phyloP scores from a whole-genome alignment of 2,888 invertebrate genomes.

The Epicampocera succincta region DNA sequence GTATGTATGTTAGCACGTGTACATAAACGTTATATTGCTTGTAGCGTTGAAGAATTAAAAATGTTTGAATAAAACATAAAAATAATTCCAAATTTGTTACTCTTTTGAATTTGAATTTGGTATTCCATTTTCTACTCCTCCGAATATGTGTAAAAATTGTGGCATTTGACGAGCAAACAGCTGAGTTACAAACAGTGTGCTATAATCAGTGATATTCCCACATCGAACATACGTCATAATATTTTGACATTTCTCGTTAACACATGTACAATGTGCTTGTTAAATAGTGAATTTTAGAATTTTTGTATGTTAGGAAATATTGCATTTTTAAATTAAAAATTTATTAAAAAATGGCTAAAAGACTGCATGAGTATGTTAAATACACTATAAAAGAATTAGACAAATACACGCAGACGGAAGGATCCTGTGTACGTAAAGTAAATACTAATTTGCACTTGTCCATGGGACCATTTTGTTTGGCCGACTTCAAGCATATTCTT shows the following conservation, averaged over 20 bases:
- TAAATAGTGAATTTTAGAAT: not conserved
- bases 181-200: too few species aligned
- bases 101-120: too few species aligned
- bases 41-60: too few species aligned
- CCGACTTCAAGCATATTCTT: constrained; percentile 82
- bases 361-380: constrained; percentile 78
- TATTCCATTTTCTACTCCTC: too few species aligned
- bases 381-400: constrained; percentile 82
- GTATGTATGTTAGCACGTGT: too few species aligned
- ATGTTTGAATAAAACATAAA: too few species aligned
- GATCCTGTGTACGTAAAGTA: constrained; percentile 82
- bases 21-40: too few species aligned
- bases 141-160: too few species aligned
- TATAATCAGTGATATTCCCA: too few species aligned
- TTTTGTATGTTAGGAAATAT: not conserved
- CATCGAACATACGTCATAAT: constrained; percentile 19
- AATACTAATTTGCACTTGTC: constrained; percentile 82
- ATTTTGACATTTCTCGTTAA: constrained; percentile 23
- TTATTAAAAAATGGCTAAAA: constrained; percentile 76
- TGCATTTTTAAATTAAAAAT: not conserved
- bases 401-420: constrained; percentile 81
- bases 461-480: constrained; percentile 83
- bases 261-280: constrained; percentile 43
- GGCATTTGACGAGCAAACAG: too few species aligned
- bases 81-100: too few species aligned